phyloP scores from a whole-genome alignment of 2,797 vertebrate species.

The Phoxinus dragarum region DNA sequence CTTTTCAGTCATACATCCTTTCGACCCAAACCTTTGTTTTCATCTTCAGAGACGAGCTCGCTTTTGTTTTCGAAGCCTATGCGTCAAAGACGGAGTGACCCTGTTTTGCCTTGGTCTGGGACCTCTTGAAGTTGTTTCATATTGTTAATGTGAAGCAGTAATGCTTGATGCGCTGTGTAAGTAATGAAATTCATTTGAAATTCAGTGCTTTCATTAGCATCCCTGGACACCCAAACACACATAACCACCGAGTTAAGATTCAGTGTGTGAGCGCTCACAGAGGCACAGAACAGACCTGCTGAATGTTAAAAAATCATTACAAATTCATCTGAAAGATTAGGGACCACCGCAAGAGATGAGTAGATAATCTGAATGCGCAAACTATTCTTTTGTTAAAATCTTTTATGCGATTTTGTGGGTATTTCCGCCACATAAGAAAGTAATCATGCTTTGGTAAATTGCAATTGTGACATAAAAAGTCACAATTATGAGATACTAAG shows the following conservation, averaged over 20 bases:
- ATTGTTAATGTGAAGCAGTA: constrained; percentile 23
- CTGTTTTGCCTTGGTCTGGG: constrained; percentile 12
- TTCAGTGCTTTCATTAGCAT: constrained; percentile 46
- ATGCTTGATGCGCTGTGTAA: constrained; percentile 11
- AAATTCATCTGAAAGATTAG: not conserved
- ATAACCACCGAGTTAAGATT: constrained; percentile 47
- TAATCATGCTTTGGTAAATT: not conserved
- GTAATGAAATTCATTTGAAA: constrained; percentile 41
- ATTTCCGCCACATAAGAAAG: not conserved
- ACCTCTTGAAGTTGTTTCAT: constrained; percentile 39
- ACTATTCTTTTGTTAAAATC: not conserved
- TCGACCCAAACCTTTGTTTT: constrained; percentile 38
- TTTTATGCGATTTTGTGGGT: not conserved
- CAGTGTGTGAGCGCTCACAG: constrained; percentile 11
- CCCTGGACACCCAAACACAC: constrained; percentile 23
- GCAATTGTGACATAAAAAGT: not conserved
- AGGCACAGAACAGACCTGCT: constrained; percentile 10
- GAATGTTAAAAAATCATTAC: constrained; percentile 17
- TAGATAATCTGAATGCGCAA: not conserved
- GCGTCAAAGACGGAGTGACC: constrained; percentile 17
- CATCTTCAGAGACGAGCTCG: constrained; percentile 25
- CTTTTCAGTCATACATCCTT: constrained; percentile 29
- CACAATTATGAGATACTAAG: not conserved
- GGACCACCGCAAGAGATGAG: not conserved
- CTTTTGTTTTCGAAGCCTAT: constrained; percentile 7